A percentile compares a stretch with the other conserved stretches of the same genome.
Evolutionary conservation across 2,797 vertebrate species (phyloP).

Genomic region (Vultur gryphus): DNA sequence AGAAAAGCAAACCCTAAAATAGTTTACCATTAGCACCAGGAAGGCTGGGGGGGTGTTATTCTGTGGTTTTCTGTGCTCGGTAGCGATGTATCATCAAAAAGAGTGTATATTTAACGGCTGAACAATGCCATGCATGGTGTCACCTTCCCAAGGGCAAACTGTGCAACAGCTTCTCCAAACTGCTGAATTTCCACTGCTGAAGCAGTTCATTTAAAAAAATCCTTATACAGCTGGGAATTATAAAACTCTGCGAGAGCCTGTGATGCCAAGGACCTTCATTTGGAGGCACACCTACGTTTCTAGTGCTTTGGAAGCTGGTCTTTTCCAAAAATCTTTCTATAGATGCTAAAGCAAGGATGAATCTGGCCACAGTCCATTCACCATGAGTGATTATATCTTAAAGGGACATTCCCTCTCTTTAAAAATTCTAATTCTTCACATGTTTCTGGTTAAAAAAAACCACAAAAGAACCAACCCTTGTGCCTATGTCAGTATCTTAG

Average conservation of each 20-base stretch:
- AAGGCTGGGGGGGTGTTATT: background rate
- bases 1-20: conserved; percentile 3
- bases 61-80: background rate
- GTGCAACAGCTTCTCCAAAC: background rate
- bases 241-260: background rate
- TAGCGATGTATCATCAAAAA: background rate
- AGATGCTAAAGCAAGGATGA: conserved; percentile 4
- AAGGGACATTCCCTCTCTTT: conserved; percentile 2
- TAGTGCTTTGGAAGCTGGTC: background rate
- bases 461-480: background rate
- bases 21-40: background rate
- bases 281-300: background rate
- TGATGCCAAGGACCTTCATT: conserved; percentile 11
- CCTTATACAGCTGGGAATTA: conserved; percentile 19
- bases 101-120: background rate
- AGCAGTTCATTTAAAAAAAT: background rate
- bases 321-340: conserved; percentile 26
- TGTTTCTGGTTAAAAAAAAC: conserved; percentile 27
- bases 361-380: conserved; percentile 18
- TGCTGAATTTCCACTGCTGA: background rate
- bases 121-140: conserved; percentile 9
- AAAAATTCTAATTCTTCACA: conserved; percentile 30
- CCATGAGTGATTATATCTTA: conserved; percentile 13
- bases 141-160: conserved; percentile 34
- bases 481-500: conserved; percentile 64